phyloP scores from a whole-genome alignment of 53 echinoderm and acorn worm genomes.

The Echinarachnius parma region DNA sequence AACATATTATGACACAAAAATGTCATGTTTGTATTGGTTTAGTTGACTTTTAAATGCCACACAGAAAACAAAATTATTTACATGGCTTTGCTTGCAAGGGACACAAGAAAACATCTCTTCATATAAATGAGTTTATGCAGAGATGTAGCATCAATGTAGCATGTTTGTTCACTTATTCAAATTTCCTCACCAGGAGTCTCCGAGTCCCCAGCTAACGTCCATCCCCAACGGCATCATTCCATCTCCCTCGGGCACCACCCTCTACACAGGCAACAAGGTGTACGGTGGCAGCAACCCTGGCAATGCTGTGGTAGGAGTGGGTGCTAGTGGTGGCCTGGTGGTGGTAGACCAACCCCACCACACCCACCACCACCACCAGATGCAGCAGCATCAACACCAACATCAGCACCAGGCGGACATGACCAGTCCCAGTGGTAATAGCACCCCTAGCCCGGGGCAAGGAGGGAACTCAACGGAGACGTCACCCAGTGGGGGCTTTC shows the following conservation, averaged over 20 bases:
- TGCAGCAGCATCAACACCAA: constrained; percentile 13
- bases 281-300: constrained; percentile 25
- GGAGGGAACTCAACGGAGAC: constrained; percentile 73
- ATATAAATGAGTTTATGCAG: too few species aligned
- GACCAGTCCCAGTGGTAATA: constrained; percentile 72
- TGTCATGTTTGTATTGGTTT: too few species aligned
- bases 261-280: constrained; percentile 48
- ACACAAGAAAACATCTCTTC: too few species aligned
- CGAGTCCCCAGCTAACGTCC: constrained; percentile 86
- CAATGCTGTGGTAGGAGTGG: constrained; percentile 35
- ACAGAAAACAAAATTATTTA: too few species aligned
- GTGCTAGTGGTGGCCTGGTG: constrained; percentile 34
- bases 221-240: constrained; percentile 92
- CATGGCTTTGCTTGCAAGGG: too few species aligned
- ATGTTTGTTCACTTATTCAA: too few species aligned
- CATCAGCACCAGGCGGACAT: constrained; percentile 46
- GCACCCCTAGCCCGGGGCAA: constrained; percentile 88
- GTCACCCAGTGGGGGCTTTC: constrained; percentile 64
- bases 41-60: too few species aligned
- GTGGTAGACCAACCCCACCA: constrained; percentile 37
- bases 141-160: too few species aligned
- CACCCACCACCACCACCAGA: constrained; percentile 3
- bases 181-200: constrained; percentile 58
- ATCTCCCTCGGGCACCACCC: constrained; percentile 52
- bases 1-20: too few species aligned